Evolutionary conservation across 2,113 vertebrate genomes (phyloP).

Genomic region (Zosterops pallidus): DNA sequence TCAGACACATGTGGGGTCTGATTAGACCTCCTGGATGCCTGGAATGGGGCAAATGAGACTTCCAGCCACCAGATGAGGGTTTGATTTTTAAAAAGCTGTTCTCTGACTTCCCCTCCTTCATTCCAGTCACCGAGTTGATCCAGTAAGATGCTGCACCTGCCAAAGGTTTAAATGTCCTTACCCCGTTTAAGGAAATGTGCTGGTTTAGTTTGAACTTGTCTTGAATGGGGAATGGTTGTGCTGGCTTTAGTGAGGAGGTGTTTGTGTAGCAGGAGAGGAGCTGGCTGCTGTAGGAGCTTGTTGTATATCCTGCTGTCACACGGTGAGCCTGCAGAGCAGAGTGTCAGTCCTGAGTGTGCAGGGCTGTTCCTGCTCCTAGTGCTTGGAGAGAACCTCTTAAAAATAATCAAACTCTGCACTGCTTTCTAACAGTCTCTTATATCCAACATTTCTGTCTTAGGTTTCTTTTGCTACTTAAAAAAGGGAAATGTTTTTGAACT

Average conservation of each 20-base stretch:
- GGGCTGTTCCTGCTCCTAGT: not conserved
- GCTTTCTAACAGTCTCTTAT: not conserved
- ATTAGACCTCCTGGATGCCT: rapidly evolving
- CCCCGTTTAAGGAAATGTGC: not conserved
- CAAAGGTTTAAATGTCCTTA: not conserved
- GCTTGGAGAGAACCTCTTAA: not conserved
- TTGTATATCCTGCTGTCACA: not conserved
- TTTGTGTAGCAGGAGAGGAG: not conserved
- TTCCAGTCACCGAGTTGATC: not conserved
- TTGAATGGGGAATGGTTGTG: not conserved
- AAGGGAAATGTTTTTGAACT: not conserved
- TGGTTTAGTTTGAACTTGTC: not conserved
- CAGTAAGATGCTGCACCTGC: not conserved
- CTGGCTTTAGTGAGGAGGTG: not conserved
- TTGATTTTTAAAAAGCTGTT: not conserved
- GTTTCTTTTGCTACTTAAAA: not conserved
- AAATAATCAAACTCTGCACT: not conserved
- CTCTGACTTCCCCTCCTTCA: not conserved
- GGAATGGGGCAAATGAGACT: not conserved
- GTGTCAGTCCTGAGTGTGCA: not conserved
- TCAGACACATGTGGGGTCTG: rapidly evolving
- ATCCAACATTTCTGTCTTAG: not conserved
- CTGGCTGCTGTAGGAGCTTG: not conserved
- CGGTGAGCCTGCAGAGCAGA: not conserved
- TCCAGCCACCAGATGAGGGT: not conserved